A percentile compares a stretch with the other conserved stretches of the same genome.
Conservation (phyloP, 2,888 invertebrate genomes). For the Parnassius orleans region DNA sequence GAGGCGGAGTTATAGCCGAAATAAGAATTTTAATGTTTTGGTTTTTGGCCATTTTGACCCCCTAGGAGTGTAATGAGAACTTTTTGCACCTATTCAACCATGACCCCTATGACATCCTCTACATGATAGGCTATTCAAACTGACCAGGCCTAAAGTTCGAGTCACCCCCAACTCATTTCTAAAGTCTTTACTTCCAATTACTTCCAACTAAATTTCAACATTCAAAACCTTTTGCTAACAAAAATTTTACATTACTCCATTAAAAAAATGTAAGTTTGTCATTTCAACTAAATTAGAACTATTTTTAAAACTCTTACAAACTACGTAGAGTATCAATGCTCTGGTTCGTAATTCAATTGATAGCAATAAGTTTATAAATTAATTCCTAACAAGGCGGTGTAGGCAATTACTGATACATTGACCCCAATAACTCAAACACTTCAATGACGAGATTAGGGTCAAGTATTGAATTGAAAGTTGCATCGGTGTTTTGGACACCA, state of each 20-base stretch:
- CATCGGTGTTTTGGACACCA: conserved; percentile 23
- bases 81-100: too few relatives aligned
- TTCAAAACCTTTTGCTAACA: neutral
- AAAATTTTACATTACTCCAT: neutral
- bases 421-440: conserved; percentile 33
- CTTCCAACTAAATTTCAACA: neutral
- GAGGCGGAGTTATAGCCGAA: too few relatives aligned
- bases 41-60: too few relatives aligned
- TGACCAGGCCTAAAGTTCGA: too few relatives aligned
- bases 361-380: conserved; percentile 40
- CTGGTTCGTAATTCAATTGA: conserved; percentile 34
- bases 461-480: conserved; percentile 29
- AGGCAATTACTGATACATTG: conserved; percentile 38
- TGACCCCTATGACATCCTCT: too few relatives aligned
- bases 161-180: too few relatives aligned
- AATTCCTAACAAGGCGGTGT: conserved; percentile 37
- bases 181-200: too few relatives aligned
- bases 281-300: neutral
- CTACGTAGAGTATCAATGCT: conserved; percentile 26
- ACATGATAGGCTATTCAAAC: too few relatives aligned
- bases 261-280: conserved; percentile 7
- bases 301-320: conserved; percentile 3
- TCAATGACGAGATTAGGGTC: conserved; percentile 41
- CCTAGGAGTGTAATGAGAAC: too few relatives aligned
- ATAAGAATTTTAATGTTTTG: too few relatives aligned